Percentiles rank a stretch among this genome's conserved stretches.
These are phyloP conservation scores for Corythornis leucogaster DNA, from an alignment of 2,797 vertebrate species.

Conservation along the genomic window DNA sequence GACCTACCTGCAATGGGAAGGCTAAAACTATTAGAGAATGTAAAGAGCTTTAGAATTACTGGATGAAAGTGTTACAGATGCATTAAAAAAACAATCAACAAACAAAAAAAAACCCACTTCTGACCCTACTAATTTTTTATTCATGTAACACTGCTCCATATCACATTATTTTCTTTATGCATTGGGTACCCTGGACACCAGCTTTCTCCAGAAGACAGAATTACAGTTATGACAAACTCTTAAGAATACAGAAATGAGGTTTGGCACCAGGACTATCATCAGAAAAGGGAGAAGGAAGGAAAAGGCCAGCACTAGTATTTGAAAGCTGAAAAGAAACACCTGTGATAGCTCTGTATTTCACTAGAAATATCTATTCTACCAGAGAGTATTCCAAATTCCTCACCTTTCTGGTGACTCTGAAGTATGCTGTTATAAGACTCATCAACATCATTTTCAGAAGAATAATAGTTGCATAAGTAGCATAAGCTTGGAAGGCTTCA, in stretches of 20 bases:
- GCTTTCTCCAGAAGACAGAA: not conserved
- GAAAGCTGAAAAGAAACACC: not conserved
- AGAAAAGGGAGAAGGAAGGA: not conserved
- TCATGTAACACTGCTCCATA: not conserved
- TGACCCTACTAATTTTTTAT: not conserved
- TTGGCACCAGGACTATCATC: not conserved
- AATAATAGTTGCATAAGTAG: slow-evolving; percentile 80
- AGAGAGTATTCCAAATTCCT: not conserved
- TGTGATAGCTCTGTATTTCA: not conserved
- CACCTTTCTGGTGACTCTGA: slow-evolving; percentile 84
- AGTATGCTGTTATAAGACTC: slow-evolving; percentile 77
- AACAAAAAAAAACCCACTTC: not conserved
- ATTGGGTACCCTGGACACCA: not conserved
- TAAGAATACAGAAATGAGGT: not conserved
- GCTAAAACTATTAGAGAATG: not conserved
- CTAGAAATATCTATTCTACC: not conserved
- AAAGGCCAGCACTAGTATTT: not conserved
- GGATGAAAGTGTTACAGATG: not conserved
- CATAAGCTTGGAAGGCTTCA: slow-evolving; percentile 81
- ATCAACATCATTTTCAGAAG: slow-evolving; percentile 88
- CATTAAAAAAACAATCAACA: not conserved
- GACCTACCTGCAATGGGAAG: not conserved
- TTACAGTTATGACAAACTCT: not conserved
- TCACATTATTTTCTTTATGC: slow-evolving; percentile 2
- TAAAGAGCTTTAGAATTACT: not conserved